Conservation (phyloP, 2,888 invertebrate species). For the Taphrorychus bicolor region DNA sequence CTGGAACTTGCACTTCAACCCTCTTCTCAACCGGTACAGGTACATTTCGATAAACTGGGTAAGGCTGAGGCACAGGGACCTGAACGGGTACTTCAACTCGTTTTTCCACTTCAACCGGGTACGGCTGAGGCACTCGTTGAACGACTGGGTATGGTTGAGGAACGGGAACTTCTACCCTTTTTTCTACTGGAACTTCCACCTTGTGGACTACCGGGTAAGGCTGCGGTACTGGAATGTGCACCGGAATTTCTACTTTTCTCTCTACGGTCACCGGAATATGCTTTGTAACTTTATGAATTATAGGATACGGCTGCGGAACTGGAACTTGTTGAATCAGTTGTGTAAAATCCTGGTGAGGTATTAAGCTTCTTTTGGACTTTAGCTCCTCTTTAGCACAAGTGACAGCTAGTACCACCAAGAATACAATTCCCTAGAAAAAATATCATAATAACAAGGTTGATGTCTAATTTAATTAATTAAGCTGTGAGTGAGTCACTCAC, state of each 20-base stretch:
- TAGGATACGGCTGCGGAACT: slow-evolving; percentile 10
- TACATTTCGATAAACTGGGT: slow-evolving; percentile 7
- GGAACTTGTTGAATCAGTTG: neutral
- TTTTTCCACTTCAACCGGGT: slow-evolving; percentile 8
- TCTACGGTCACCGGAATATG: neutral
- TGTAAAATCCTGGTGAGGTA: neutral
- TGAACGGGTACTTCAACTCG: slow-evolving; percentile 12
- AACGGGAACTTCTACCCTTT: slow-evolving; percentile 16
- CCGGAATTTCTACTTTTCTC: slow-evolving; percentile 7
- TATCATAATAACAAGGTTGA: too few relatives aligned
- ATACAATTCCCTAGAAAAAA: slow-evolving; percentile 1
- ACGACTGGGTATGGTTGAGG: slow-evolving; percentile 17
- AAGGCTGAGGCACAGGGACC: slow-evolving; percentile 14
- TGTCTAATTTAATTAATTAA: too few relatives aligned
- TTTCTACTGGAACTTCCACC: slow-evolving; percentile 12
- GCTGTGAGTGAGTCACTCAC: too few relatives aligned
- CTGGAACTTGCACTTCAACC: slow-evolving; percentile 6
- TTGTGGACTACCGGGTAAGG: slow-evolving; percentile 14
- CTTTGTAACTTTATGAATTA: neutral
- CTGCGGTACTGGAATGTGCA: slow-evolving; percentile 6
- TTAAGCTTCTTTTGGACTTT: slow-evolving; percentile 5
- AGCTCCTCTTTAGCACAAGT: neutral
- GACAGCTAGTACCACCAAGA: neutral
- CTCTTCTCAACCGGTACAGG: neutral
- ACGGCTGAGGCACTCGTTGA: slow-evolving; percentile 10